A percentile compares a stretch with the other conserved stretches of the same genome.
Evolutionary conservation across 2,113 vertebrate genomes (phyloP).

Genomic region (Peromyscus californicus): DNA sequence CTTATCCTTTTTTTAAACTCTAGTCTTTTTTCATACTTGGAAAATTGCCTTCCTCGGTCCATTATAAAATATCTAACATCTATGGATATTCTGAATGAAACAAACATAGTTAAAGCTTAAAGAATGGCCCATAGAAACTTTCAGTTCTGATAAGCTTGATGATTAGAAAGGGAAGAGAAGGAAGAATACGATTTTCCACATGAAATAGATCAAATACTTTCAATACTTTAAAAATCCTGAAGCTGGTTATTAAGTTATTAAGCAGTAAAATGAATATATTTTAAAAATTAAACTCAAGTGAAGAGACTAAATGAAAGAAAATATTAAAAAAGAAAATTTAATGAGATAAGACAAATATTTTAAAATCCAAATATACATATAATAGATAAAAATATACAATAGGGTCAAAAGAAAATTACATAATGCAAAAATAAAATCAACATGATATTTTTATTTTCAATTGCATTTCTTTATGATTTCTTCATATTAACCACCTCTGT

Average conservation of each 20-base stretch:
- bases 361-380: slow-evolving; percentile 29
- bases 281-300: background rate
- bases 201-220: background rate
- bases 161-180: background rate
- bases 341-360: background rate
- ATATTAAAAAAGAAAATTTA: slow-evolving; percentile 35
- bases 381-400: background rate
- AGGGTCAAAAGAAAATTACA: slow-evolving; percentile 40
- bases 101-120: background rate
- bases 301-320: slow-evolving; percentile 42
- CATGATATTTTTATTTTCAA: slow-evolving; percentile 10
- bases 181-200: background rate
- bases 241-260: background rate
- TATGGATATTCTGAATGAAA: background rate
- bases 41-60: background rate
- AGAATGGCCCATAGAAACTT: background rate
- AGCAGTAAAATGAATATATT: slow-evolving; percentile 18
- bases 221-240: background rate
- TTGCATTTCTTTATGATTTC: slow-evolving; percentile 55
- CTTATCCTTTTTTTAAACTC: background rate
- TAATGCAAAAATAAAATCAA: slow-evolving; percentile 27
- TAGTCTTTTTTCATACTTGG: background rate
- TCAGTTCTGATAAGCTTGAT: background rate
- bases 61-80: background rate
- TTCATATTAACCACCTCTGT: slow-evolving; percentile 28